Percentiles rank a stretch among this genome's conserved stretches.
Conservation (phyloP, 2,888 invertebrate genomes). For the Thalpophila matura region DNA sequence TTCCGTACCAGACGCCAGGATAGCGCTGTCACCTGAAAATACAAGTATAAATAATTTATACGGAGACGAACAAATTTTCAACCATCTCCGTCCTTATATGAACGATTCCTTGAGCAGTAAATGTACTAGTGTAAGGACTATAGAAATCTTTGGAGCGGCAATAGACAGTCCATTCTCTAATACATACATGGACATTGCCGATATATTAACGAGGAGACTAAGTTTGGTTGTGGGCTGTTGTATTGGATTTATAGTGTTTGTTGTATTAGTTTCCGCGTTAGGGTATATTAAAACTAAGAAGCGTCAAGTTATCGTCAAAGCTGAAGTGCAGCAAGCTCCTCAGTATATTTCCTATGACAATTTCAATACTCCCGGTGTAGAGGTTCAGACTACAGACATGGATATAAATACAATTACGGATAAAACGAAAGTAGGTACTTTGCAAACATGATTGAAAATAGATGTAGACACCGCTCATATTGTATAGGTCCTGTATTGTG, state of each 20-base stretch:
- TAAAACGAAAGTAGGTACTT: conserved; percentile 81
- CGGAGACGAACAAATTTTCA: conserved; percentile 91
- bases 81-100: conserved; percentile 81
- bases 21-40: conserved; percentile 83
- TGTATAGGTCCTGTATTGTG: conserved; percentile 48
- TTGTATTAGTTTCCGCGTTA: conserved; percentile 95
- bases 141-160: conserved; percentile 93
- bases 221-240: conserved; percentile 97
- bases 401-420: conserved; percentile 86
- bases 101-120: conserved; percentile 94
- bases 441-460: conserved; percentile 74
- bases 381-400: conserved; percentile 84
- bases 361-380: conserved; percentile 82
- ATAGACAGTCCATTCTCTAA: conserved; percentile 91
- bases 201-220: conserved; percentile 94
- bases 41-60: conserved; percentile 80
- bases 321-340: conserved; percentile 93
- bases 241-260: conserved; percentile 96
- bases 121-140: conserved; percentile 94
- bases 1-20: conserved; percentile 88
- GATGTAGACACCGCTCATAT: conserved; percentile 60
- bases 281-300: conserved; percentile 96
- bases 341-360: conserved; percentile 95
- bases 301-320: conserved; percentile 94
- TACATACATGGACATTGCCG: conserved; percentile 93